Evolutionary conservation across 2,888 invertebrate species (phyloP).

Genomic region (Dynastes maya): DNA sequence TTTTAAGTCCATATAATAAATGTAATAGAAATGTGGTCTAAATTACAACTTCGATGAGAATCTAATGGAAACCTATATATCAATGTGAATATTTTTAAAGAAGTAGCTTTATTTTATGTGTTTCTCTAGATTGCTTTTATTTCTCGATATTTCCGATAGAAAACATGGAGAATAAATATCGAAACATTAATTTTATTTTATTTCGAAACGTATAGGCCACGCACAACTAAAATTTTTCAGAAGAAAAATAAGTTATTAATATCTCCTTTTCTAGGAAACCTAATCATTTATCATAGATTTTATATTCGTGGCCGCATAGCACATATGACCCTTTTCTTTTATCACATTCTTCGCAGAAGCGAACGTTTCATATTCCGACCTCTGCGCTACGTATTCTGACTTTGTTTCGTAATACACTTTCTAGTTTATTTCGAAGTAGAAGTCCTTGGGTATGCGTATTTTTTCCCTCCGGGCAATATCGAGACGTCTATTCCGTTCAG

Average conservation of each 20-base stretch:
- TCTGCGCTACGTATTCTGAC: neutral
- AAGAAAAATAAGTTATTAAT: too few species aligned
- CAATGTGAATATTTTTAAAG: too few species aligned
- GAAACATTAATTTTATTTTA: neutral
- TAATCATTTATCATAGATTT: constrained; percentile 4
- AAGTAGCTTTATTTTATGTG: too few species aligned
- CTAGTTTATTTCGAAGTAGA: constrained; percentile 39
- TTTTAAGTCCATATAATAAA: too few species aligned
- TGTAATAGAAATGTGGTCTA: too few species aligned
- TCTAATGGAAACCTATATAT: too few species aligned
- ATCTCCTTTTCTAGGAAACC: neutral
- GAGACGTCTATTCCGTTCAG: constrained; percentile 18
- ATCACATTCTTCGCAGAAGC: constrained; percentile 15
- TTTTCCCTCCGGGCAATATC: constrained; percentile 30
- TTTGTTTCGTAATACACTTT: constrained; percentile 45
- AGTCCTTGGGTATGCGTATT: constrained; percentile 47
- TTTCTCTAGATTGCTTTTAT: too few species aligned
- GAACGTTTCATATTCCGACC: neutral
- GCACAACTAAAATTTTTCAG: too few species aligned
- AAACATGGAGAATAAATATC: too few species aligned
- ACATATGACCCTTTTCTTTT: constrained; percentile 1
- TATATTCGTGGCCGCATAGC: constrained; percentile 1
- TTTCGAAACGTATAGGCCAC: neutral
- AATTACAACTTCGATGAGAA: too few species aligned
- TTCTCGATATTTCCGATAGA: neutral